Conservation (phyloP, 64 coral and sea anemone species). For the Pocillopora verrucosa region DNA sequence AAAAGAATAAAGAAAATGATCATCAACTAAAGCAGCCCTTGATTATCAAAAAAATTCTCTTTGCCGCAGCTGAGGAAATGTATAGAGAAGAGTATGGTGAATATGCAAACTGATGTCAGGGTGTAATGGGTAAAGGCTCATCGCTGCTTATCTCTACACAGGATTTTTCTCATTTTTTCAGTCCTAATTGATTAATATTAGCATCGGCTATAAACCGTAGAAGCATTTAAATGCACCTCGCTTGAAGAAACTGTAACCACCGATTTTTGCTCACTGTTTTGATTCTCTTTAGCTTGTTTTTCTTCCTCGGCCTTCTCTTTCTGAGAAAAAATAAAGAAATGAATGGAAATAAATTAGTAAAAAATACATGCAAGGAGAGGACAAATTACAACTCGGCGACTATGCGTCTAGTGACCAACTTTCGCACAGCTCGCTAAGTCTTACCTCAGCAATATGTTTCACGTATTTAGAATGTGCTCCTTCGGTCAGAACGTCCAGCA, state of each 20-base stretch:
- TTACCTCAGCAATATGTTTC: constrained; percentile 72
- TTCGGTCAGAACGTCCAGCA: constrained; percentile 89
- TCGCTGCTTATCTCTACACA: too few species aligned
- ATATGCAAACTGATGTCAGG: too few species aligned
- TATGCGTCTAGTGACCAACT: neutral
- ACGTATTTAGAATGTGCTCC: constrained; percentile 90
- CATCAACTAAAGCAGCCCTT: too few species aligned
- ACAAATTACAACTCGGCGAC: neutral
- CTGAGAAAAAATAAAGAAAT: constrained; percentile 7
- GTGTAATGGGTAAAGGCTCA: too few species aligned
- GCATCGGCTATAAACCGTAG: neutral
- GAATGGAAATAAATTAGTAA: neutral
- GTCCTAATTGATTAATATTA: neutral
- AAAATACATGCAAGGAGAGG: neutral
- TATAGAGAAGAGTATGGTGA: too few species aligned
- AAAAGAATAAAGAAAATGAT: too few species aligned
- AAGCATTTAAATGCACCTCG: constrained; percentile 1
- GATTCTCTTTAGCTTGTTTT: constrained; percentile 34
- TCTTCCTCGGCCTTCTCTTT: constrained; percentile 45
- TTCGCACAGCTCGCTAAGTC: neutral
- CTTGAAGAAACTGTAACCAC: neutral
- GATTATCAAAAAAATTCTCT: too few species aligned
- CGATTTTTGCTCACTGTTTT: neutral
- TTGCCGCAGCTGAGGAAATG: too few species aligned
- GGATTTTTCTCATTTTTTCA: neutral